Evolutionary conservation across 2,797 vertebrate species (phyloP), one percentile per base, ranked within the genome.

Genomic region (Lacerta bilineata): DNA sequence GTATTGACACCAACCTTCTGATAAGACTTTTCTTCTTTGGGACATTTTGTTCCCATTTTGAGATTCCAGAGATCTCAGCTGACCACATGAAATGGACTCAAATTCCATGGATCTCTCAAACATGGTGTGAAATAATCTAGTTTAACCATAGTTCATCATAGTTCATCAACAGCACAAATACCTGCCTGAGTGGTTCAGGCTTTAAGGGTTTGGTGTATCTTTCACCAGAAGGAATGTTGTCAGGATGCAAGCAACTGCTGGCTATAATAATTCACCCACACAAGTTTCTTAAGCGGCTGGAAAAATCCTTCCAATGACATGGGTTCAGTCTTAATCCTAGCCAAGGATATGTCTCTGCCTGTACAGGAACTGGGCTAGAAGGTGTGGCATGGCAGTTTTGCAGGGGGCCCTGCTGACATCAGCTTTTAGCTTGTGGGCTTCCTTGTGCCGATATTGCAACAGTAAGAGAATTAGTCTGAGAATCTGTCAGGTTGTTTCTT

Each of bases 311-410:
- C 43, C n/a, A 33, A 7, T 71, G 41, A 20, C 29, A 83, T 55
- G 43, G 68, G 8, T 84, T 74, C n/a, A 36, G 10, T 20, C 29
- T 55, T n/a, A 74, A 11, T 23, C 18, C 18, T 39, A 39, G n/a
- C 83, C 46, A 64, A 84, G n/a, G 23, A 59, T n/a, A 15, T 59
- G 23, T 75, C 71, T 25, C 33, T 59, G 15, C 7, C 50, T 75
- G 29, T 13, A 89, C 74, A 79, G 88, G 84, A 18, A 85, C 88
- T 86, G 15, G 11, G 46, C 36, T 50, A 13, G 69, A 36, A 71
- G 33, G 20, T 25, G 15, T 20, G 20, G 29, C 46, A 27, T 29
- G 20, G n/a, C n/a, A 55, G 11, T 55, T n/a, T n/a, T 84, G 8
- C 25, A 78, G 27, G 46, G 71, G 43, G 9, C 11, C 75, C 27